Evolutionary conservation across 1,140 invertebrate species (phyloP), one percentile per base, ranked within the genome.

Genomic region (Sycophila sp.): DNA sequence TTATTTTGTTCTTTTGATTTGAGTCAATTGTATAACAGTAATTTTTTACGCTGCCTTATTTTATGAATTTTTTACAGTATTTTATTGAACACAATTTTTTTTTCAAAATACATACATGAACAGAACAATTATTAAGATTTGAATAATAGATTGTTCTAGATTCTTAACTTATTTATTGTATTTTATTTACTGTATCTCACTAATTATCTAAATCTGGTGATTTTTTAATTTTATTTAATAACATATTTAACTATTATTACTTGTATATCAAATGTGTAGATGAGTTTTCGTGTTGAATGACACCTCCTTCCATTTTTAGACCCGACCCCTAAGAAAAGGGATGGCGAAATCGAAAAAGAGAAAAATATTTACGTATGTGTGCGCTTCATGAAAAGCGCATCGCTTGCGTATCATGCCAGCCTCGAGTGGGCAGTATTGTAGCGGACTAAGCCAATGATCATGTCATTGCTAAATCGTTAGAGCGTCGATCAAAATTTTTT

Each of bases 311-410:
- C 77, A 70, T 53, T 77, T 77, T 65, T 68, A 76, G 67, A 83
- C 83, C 83, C 83, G 83, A 84, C 83, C 83, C 84, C 84, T 83
- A 84, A 78, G 83, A 84, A 85, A 85, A 84, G 80, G 79, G 79
- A 83, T 79, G 78, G 73, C 77, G 79, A 84, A 82, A 83, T 83
- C 79, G 71, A 67, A 64, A 58, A 59, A 62, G 17, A 30, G 17
- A 53, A 40, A 11, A 42, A 13, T 47, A 69, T n/a, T n/a, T n/a
- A n/a, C n/a, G n/a, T n/a, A n/a, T n/a, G n/a, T n/a, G n/a, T 58
- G 17, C 19, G 42, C 34, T 30, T 45, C 36, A 60, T 62, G n/a
- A 19, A 32, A 36, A 45, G 13, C n/a, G 19, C 24, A 66, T 40
- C 19, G n/a, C 5, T 42, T 47, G 51, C 72, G 62, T 69, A 76